These are phyloP conservation scores for Heteronetta atricapilla DNA, from an alignment of 2,113 vertebrate genomes.

Conservation along the genomic window DNA sequence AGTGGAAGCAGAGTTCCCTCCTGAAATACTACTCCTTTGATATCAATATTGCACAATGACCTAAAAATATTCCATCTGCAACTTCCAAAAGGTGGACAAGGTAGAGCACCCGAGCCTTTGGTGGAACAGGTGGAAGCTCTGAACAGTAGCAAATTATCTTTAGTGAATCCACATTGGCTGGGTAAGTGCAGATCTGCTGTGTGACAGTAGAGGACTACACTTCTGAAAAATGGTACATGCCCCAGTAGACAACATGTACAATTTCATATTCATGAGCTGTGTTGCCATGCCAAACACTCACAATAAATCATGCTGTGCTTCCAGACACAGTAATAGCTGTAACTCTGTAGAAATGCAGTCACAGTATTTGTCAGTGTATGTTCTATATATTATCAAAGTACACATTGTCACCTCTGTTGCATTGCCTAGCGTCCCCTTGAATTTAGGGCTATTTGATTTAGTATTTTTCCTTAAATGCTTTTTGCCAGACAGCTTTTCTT, in stretches of 20 bases:
- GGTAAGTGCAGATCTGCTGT: not conserved
- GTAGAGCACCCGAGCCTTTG: not conserved
- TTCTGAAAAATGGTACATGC: not conserved
- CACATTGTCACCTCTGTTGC: not conserved
- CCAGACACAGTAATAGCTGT: not conserved
- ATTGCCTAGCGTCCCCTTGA: not conserved
- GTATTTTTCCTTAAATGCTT: not conserved
- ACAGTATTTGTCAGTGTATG: not conserved
- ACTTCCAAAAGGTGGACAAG: fast-evolving
- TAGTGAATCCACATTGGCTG: not conserved
- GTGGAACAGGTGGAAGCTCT: not conserved
- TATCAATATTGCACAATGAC: not conserved
- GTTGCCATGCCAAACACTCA: not conserved
- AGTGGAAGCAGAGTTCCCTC: not conserved
- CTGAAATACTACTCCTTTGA: not conserved
- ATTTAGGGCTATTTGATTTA: not conserved
- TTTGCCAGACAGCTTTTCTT: not conserved
- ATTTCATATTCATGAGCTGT: not conserved
- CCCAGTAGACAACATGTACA: fast-evolving
- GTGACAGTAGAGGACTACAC: not conserved
- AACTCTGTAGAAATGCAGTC: not conserved
- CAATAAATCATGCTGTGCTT: not conserved
- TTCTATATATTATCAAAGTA: not conserved
- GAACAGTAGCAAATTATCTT: not conserved
- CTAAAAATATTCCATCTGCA: not conserved